Evolutionary conservation across 2,888 invertebrate genomes (phyloP).

Genomic region (Drosophila fulvimacula): DNA sequence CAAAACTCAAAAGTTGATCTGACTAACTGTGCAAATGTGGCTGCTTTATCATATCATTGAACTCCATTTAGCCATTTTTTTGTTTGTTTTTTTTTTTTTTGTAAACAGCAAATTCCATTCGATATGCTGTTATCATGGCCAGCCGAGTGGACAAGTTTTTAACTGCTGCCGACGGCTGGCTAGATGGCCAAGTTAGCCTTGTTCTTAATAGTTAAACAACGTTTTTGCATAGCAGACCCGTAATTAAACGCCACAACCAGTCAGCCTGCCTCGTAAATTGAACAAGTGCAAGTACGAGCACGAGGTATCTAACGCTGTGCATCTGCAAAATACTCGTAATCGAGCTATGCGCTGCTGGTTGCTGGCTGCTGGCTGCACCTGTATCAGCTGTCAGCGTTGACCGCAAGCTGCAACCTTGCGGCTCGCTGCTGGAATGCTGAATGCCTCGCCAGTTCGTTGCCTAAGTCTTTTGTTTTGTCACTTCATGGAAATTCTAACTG

Average conservation of each 20-base stretch:
- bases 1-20: background rate
- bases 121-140: conserved; percentile 40
- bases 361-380: conserved; percentile 11
- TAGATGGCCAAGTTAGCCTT: conserved; percentile 63
- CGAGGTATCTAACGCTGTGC: conserved; percentile 34
- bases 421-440: conserved; percentile 41
- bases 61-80: background rate
- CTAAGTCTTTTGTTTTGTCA: conserved; percentile 68
- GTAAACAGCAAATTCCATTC: conserved; percentile 4
- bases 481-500: conserved; percentile 60
- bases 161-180: conserved; percentile 21
- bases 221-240: conserved; percentile 57
- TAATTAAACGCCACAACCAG: conserved; percentile 55
- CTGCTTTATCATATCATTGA: background rate
- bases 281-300: conserved; percentile 36
- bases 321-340: conserved; percentile 49
- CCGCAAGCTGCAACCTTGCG: conserved; percentile 60
- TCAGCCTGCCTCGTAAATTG: conserved; percentile 35
- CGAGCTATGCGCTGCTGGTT: conserved; percentile 27
- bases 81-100: background rate
- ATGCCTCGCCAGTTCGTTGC: conserved; percentile 63
- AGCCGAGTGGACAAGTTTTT: conserved; percentile 29
- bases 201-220: conserved; percentile 70
- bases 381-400: conserved; percentile 63
- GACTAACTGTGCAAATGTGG: background rate